Base-by-base conservation (phyloP, 2,888 invertebrate genomes). In the Caenorhabditis sp. region DNA sequence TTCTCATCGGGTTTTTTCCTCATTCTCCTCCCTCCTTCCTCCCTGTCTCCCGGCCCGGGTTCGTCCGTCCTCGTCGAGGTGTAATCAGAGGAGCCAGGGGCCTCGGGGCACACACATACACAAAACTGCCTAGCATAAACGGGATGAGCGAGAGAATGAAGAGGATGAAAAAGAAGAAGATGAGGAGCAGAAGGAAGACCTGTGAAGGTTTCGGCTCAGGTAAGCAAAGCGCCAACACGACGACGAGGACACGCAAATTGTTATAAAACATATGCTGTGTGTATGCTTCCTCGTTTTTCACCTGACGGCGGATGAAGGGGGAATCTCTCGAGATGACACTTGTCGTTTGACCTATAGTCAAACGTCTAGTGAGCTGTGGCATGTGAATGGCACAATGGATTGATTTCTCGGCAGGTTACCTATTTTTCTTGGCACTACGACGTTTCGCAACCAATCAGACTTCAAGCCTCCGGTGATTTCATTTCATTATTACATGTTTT, bases 291-390 rank as follows among this genome's bases (percentile, higher is more conserved):
- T 58, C 69, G 35, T 32, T 22, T 28, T 50, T 32, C 50, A 13
- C n/a, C 58, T n/a, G n/a, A n/a, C n/a, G n/a, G n/a, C n/a, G n/a
- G n/a, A n/a, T n/a, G n/a, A n/a, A 32, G 67, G 53, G 37, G 28
- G 61, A n/a, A 50, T 40, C 62, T 28, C 32, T 76, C 50, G 18
- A n/a, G n/a, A 37, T 58, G 65, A 65, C 78, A 70, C 60, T 79
- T 79, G 70, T 79, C 78, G 78, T 65, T 67, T 79, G 78, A 79
- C 78, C 78, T 79, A 71, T 79, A 79, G 78, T 79, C 78, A 69
- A 32, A 26, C 18, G 56, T 69, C 77, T 56, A 50, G 50, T 26
- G 47, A 51, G 51, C 13, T 8, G 13, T 51, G 53, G 61, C 61
- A 61, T 61, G 61, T 61, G 32, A 9, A 71, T 32, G 47, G 64